Evolutionary conservation across 1,140 invertebrate genomes (phyloP).

Genomic region (Dreissena rostriformis): DNA sequence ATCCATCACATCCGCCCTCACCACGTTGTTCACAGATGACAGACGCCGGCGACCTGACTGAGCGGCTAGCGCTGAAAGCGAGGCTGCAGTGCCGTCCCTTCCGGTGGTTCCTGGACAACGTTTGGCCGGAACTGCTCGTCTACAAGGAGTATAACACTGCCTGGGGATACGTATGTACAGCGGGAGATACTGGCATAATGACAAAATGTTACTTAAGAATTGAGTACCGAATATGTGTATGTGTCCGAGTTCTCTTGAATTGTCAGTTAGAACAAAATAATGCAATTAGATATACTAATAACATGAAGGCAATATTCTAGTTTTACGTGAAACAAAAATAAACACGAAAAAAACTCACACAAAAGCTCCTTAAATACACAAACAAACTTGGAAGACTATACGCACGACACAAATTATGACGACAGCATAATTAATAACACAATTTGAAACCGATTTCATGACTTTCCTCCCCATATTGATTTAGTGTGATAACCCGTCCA

Average conservation of each 20-base stretch:
- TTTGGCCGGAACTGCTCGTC: conserved; percentile 89
- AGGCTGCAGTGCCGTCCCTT: conserved; percentile 95
- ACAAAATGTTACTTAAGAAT: not conserved
- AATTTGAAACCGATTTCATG: no score
- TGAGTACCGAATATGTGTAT: not conserved
- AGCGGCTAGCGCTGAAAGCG: conserved; percentile 88
- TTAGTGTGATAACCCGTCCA: not conserved
- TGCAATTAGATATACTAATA: not conserved
- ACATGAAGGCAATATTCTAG: not conserved
- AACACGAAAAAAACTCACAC: not conserved
- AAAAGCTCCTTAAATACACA: not conserved
- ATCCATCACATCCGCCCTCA: no score
- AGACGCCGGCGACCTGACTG: conserved; percentile 82
- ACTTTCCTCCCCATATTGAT: no score
- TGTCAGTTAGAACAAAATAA: not conserved
- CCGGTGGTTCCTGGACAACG: conserved; percentile 96
- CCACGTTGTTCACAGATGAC: not conserved
- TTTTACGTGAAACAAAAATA: no score
- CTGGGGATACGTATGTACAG: conserved; percentile 68
- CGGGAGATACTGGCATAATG: not conserved
- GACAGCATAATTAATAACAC: no score
- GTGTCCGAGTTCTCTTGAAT: not conserved
- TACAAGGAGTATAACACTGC: conserved; percentile 60
- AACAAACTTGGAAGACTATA: no score
- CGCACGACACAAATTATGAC: no score